Percentiles rank a stretch among this genome's conserved stretches.
Conservation (phyloP, 1,140 invertebrate genomes). For the Diorhabda carinulata region DNA sequence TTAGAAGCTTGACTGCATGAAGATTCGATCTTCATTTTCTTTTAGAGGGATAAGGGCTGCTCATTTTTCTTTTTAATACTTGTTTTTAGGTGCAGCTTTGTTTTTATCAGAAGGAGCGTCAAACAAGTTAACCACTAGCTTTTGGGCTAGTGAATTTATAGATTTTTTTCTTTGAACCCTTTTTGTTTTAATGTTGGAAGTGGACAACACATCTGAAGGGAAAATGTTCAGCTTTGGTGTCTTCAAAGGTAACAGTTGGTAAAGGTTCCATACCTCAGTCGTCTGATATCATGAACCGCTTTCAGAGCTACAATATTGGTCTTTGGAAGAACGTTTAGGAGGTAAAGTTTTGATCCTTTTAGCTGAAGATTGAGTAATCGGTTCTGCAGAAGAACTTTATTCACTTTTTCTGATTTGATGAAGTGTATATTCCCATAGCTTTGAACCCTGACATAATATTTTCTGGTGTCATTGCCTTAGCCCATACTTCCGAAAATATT, state of each 20-base stretch:
- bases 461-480: background rate
- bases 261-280: background rate
- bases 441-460: background rate
- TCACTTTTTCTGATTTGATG: background rate
- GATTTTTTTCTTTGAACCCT: no score
- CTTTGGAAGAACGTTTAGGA: background rate
- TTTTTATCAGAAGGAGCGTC: no score
- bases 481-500: slow-evolving; percentile 10
- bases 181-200: no score
- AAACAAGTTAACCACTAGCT: no score
- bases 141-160: no score
- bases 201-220: no score
- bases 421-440: background rate
- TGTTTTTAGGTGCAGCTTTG: no score
- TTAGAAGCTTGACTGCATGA: no score
- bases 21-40: no score
- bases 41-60: no score
- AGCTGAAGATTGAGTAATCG: background rate
- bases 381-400: background rate
- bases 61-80: no score
- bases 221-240: background rate
- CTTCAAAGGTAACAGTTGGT: background rate
- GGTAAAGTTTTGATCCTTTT: background rate
- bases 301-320: background rate
- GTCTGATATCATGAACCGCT: background rate